Percentiles rank a stretch among this genome's conserved stretches.
These are phyloP conservation scores for Iselma pallidipennis DNA, from an alignment of 2,888 invertebrate species.

Conservation along the genomic window DNA sequence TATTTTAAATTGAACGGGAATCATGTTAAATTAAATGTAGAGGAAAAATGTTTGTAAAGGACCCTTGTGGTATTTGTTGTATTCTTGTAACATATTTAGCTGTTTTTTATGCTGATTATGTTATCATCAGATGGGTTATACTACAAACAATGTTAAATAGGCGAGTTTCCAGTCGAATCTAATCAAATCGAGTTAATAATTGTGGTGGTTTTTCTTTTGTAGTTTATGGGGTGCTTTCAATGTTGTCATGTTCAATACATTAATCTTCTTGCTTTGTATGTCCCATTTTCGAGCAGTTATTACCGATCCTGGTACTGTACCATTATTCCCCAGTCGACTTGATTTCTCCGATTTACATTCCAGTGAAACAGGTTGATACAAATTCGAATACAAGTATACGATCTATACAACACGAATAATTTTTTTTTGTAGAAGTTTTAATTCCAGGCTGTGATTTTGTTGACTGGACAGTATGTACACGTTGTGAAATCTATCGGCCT, in stretches of 20 bases:
- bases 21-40: not conserved
- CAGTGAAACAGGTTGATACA: constrained; percentile 57
- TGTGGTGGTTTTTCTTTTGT: constrained; percentile 45
- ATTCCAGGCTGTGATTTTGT: constrained; percentile 59
- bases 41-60: constrained; percentile 71
- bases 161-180: constrained; percentile 59
- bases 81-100: constrained; percentile 78
- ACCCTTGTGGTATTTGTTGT: constrained; percentile 85
- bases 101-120: constrained; percentile 86
- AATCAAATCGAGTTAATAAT: not conserved
- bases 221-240: constrained; percentile 84
- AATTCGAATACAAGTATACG: not conserved
- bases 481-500: constrained; percentile 81
- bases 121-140: constrained; percentile 81
- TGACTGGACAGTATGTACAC: constrained; percentile 79
- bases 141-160: constrained; percentile 79
- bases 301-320: constrained; percentile 88
- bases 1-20: no score
- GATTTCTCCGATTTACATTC: constrained; percentile 82
- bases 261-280: constrained; percentile 73
- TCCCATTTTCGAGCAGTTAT: constrained; percentile 84
- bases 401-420: not conserved
- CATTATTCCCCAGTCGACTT: constrained; percentile 70
- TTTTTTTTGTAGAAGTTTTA: not conserved
- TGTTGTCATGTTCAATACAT: constrained; percentile 76